Conservation (phyloP, 64 coral and sea anemone genomes). For the Pachyseris speciosa region DNA sequence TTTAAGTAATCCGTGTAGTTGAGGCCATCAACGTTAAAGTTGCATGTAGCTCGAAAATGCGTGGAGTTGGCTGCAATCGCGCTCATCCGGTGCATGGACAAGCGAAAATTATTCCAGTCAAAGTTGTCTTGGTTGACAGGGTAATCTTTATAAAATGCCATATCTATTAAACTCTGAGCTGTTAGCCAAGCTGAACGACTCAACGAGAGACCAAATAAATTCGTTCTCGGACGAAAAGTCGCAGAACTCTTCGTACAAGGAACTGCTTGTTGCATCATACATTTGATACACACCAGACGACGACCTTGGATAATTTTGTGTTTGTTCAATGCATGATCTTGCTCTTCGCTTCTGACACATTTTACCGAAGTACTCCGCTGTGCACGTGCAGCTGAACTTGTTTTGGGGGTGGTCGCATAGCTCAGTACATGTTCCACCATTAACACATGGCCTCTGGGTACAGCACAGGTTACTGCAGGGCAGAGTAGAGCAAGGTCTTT, state of each 20-base stretch:
- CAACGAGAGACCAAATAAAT: slow-evolving; percentile 67
- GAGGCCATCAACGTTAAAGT: slow-evolving; percentile 51
- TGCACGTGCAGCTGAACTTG: slow-evolving; percentile 69
- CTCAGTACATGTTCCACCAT: slow-evolving; percentile 49
- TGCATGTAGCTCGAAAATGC: slow-evolving; percentile 75
- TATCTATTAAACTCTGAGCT: not conserved
- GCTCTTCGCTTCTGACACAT: slow-evolving; percentile 38
- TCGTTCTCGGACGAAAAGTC: slow-evolving; percentile 42
- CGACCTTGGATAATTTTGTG: not conserved
- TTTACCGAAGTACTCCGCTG: not conserved
- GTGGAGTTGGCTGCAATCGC: slow-evolving; percentile 22
- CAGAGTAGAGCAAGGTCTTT: not conserved
- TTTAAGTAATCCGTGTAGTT: slow-evolving; percentile 63
- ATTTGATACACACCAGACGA: not conserved
- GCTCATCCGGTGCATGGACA: slow-evolving; percentile 30
- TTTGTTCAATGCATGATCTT: slow-evolving; percentile 42
- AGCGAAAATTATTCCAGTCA: slow-evolving; percentile 58
- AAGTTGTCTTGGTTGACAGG: slow-evolving; percentile 30
- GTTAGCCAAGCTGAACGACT: slow-evolving; percentile 48
- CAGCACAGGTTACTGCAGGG: slow-evolving; percentile 72
- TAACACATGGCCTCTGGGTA: slow-evolving; percentile 27
- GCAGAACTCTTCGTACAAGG: not conserved
- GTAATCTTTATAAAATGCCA: not conserved
- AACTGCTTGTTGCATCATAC: not conserved
- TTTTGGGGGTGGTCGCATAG: slow-evolving; percentile 9